phyloP scores from a whole-genome alignment of 2,888 invertebrate species.

The Zaprionus lineosus region DNA sequence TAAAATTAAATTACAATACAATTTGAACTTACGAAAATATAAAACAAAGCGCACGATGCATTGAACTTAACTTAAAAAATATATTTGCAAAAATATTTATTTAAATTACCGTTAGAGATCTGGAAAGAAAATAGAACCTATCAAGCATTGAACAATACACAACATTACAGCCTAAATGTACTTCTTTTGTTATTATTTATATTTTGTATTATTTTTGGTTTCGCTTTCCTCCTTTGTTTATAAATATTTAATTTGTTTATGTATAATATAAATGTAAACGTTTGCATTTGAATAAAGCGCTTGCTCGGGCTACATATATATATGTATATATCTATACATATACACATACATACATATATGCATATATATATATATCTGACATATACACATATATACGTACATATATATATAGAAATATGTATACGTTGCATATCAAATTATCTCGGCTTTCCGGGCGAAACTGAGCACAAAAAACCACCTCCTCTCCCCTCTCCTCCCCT shows the following conservation, averaged over 20 bases:
- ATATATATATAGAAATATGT: slow-evolving; percentile 53
- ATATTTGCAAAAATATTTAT: slow-evolving; percentile 41
- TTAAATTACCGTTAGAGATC: slow-evolving; percentile 27
- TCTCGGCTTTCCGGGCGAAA: slow-evolving; percentile 26
- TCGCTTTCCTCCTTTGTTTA: too few species aligned
- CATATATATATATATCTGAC: slow-evolving; percentile 22
- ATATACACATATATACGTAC: slow-evolving; percentile 11
- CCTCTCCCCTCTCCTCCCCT: slow-evolving; percentile 11
- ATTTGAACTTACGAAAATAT: slow-evolving; percentile 30
- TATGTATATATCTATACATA: slow-evolving; percentile 25
- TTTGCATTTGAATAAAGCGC: slow-evolving; percentile 55
- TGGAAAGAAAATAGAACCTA: slow-evolving; percentile 36
- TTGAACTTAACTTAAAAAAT: slow-evolving; percentile 39
- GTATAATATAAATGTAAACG: slow-evolving; percentile 30
- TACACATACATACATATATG: slow-evolving; percentile 15
- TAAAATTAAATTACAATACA: slow-evolving; percentile 57
- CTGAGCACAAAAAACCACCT: slow-evolving; percentile 35
- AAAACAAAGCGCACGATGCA: slow-evolving; percentile 61
- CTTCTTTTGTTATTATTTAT: slow-evolving; percentile 30
- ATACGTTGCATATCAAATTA: slow-evolving; percentile 63
- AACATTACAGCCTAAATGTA: slow-evolving; percentile 64
- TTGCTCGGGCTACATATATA: slow-evolving; percentile 25
- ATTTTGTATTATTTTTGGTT: slow-evolving; percentile 25
- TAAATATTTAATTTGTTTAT: slow-evolving; percentile 45
- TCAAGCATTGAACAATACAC: slow-evolving; percentile 50